Evolutionary conservation across 2,113 vertebrate species (phyloP).

Genomic region (Ceratotherium simum): DNA sequence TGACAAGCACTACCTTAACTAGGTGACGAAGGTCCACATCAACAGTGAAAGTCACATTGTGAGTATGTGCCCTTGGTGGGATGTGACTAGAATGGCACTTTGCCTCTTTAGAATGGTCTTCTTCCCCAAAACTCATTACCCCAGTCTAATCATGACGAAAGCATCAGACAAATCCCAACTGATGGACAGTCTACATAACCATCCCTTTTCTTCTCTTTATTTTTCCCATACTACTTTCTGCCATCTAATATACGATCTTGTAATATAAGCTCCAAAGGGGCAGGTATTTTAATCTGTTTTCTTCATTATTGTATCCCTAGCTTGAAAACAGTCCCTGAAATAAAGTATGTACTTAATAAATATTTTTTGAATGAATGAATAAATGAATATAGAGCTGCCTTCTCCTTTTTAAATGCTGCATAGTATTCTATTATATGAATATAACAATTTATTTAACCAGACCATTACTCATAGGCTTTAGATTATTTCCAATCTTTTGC

Average conservation of each 20-base stretch:
- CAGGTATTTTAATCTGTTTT: not conserved
- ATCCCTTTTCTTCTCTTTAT: not conserved
- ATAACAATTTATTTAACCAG: not conserved
- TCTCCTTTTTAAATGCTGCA: not conserved
- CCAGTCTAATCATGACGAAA: not conserved
- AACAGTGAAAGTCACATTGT: not conserved
- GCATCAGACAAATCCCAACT: not conserved
- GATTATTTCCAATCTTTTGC: not conserved
- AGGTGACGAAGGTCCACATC: not conserved
- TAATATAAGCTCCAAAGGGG: not conserved
- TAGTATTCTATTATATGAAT: not conserved
- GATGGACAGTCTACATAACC: not conserved
- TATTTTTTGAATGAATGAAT: constrained; percentile 1
- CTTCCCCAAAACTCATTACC: not conserved
- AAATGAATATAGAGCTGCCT: not conserved
- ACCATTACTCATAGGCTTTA: not conserved
- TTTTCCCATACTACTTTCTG: not conserved
- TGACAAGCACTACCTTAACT: not conserved
- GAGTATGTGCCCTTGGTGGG: not conserved
- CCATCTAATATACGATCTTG: not conserved
- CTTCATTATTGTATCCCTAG: not conserved
- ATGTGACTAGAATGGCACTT: not conserved
- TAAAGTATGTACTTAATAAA: not conserved
- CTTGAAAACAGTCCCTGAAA: not conserved
- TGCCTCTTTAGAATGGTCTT: not conserved